phyloP scores from a whole-genome alignment of 2,113 vertebrate species.

The Gopherus evgoodei region DNA sequence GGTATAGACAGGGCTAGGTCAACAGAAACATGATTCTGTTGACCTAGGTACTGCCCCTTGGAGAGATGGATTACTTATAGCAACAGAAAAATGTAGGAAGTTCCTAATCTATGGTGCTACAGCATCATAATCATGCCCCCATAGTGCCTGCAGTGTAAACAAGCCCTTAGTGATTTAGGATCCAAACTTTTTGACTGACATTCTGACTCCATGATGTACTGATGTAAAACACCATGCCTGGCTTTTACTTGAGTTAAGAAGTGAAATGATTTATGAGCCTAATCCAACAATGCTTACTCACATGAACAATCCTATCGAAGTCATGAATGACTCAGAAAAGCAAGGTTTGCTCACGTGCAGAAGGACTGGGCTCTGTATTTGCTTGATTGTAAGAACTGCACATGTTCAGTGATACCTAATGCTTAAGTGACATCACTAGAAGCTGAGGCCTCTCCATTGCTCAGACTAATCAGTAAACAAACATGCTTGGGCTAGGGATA shows the following conservation, averaged over 20 bases:
- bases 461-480: background rate
- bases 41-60: background rate
- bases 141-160: no score
- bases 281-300: background rate
- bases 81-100: no score
- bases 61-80: no score
- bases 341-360: background rate
- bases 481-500: background rate
- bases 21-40: background rate
- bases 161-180: no score
- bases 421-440: background rate
- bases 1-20: background rate
- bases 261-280: background rate
- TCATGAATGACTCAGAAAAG: background rate
- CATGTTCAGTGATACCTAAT: background rate
- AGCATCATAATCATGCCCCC: no score
- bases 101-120: no score
- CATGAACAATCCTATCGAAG: background rate
- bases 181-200: no score
- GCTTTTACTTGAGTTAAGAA: background rate
- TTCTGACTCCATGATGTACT: no score
- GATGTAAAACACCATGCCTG: background rate
- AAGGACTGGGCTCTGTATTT: background rate
- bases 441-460: background rate
- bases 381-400: background rate